Percentiles rank a stretch among this genome's conserved stretches.
These are phyloP conservation scores for Drosophila demipolita DNA, from an alignment of 2,888 invertebrate genomes.

Conservation along the genomic window DNA sequence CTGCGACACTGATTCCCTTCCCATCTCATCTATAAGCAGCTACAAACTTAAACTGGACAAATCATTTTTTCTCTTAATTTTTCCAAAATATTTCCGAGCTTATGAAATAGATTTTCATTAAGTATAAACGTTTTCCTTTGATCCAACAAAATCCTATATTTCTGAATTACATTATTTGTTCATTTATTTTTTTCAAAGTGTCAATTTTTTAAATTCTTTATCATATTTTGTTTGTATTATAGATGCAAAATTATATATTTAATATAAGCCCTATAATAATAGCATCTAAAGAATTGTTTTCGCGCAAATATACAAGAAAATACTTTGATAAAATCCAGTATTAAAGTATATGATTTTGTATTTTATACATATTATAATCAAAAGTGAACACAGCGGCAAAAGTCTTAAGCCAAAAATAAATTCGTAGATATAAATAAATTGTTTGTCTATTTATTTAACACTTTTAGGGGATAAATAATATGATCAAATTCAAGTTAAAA, in stretches of 20 bases:
- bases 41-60: background rate
- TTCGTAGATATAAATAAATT: background rate
- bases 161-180: background rate
- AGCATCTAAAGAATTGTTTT: background rate
- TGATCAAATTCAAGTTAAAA: background rate
- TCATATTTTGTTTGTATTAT: background rate
- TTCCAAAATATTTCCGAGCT: background rate
- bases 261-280: constrained; percentile 16
- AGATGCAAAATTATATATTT: background rate
- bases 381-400: background rate
- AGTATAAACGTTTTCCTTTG: background rate
- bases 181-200: no score
- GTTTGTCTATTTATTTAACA: background rate
- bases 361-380: background rate
- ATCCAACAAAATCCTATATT: background rate
- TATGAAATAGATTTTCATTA: background rate
- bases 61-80: background rate
- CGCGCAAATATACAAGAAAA: constrained; percentile 31
- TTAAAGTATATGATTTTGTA: constrained; percentile 27
- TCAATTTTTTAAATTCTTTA: background rate
- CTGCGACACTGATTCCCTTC: constrained; percentile 50
- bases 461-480: background rate
- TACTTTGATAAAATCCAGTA: constrained; percentile 25
- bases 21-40: background rate
- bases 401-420: background rate